Percentiles rank a stretch among this genome's conserved stretches.
These are phyloP conservation scores for Zeuzera pyrina DNA, from an alignment of 2,888 invertebrate genomes.

Conservation along the genomic window DNA sequence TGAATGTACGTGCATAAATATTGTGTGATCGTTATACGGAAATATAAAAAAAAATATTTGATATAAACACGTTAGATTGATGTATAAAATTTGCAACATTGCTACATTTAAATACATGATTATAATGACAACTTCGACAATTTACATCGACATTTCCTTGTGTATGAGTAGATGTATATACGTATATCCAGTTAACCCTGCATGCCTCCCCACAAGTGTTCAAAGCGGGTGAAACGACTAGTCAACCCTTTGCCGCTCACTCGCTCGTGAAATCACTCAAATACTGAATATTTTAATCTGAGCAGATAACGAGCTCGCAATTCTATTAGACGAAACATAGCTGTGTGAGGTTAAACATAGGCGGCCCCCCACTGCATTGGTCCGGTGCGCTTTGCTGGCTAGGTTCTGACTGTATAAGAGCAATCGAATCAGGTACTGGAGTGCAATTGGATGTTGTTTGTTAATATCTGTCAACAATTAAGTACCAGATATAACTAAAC, in stretches of 20 bases:
- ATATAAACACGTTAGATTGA: too few species aligned
- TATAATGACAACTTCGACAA: conserved; percentile 26
- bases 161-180: conserved; percentile 45
- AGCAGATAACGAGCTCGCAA: conserved; percentile 72
- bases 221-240: conserved; percentile 69
- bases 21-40: too few species aligned
- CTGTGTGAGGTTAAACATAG: conserved; percentile 60
- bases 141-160: conserved; percentile 37
- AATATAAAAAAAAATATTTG: too few species aligned
- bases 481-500: too few species aligned
- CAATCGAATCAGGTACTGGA: too few species aligned
- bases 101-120: too few species aligned
- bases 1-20: too few species aligned
- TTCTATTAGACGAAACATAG: conserved; percentile 72
- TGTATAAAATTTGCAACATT: too few species aligned
- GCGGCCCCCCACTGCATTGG: conserved; percentile 31
- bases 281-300: conserved; percentile 75
- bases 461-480: too few species aligned
- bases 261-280: conserved; percentile 74
- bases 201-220: conserved; percentile 61
- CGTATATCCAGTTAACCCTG: conserved; percentile 29
- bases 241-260: conserved; percentile 72
- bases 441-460: too few species aligned
- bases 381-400: conserved; percentile 13
- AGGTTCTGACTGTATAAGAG: too few species aligned